Percentiles rank a stretch among this genome's conserved stretches.
Conservation (phyloP, 2,113 vertebrate species). For the Oplegnathus fasciatus region DNA sequence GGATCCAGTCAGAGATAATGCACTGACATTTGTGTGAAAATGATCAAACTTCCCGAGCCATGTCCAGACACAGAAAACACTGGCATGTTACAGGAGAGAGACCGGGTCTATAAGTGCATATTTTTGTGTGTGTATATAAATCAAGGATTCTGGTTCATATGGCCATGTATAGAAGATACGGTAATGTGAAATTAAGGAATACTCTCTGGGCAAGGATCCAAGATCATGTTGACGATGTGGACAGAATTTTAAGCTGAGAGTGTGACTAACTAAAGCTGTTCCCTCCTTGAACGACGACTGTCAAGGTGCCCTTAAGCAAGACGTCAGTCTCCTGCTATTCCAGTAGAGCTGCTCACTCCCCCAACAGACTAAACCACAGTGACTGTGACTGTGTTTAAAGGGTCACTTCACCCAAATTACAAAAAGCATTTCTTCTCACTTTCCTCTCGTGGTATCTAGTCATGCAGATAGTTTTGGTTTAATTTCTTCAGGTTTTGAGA, state of each 20-base stretch:
- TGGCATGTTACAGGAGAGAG: not conserved
- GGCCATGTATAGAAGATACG: conserved; percentile 49
- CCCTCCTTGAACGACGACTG: conserved; percentile 47
- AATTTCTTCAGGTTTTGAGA: not conserved
- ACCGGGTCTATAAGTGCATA: not conserved
- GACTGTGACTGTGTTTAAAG: conserved; percentile 15
- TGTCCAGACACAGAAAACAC: not conserved
- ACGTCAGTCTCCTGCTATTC: conserved; percentile 13
- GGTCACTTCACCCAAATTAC: conserved; percentile 19
- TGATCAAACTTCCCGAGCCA: not conserved
- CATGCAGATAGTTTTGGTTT: not conserved
- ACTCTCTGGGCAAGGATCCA: conserved; percentile 58
- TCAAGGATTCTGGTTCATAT: conserved; percentile 20
- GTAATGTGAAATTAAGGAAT: conserved; percentile 69
- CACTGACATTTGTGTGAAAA: not conserved
- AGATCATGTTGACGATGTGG: conserved; percentile 61
- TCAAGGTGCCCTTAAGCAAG: conserved; percentile 60
- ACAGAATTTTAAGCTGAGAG: conserved; percentile 52
- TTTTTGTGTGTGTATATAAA: not conserved
- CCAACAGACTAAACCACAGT: not conserved
- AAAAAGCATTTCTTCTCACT: not conserved
- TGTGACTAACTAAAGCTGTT: conserved; percentile 49
- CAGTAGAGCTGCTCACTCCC: not conserved
- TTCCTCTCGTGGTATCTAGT: not conserved
- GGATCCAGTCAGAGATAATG: conserved; percentile 13